Conservation (phyloP, 1,140 invertebrate genomes). For the Heliothis virescens region DNA sequence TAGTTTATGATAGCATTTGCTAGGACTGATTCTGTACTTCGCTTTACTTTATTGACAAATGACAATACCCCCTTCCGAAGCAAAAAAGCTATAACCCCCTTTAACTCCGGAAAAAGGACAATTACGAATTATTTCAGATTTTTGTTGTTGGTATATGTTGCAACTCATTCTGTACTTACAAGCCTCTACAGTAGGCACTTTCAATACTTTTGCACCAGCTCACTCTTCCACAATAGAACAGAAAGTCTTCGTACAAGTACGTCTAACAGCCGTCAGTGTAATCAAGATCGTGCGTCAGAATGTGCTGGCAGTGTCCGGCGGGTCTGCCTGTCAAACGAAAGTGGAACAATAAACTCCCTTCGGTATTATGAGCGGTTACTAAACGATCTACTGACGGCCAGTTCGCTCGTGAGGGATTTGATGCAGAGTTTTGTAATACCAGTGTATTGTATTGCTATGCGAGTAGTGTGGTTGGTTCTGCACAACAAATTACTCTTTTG, state of each 20-base stretch:
- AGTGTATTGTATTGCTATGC: background rate
- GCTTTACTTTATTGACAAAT: no score
- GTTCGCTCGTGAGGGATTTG: constrained; percentile 15
- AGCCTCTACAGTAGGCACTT: no score
- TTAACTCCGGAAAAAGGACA: no score
- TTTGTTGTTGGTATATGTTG: no score
- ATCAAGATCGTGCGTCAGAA: constrained; percentile 2
- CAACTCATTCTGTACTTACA: no score
- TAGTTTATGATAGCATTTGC: no score
- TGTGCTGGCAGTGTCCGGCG: background rate
- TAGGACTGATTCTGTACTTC: no score
- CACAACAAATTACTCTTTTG: background rate
- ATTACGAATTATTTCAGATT: no score
- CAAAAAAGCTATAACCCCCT: no score
- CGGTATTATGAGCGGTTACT: constrained; percentile 9
- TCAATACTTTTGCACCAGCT: no score
- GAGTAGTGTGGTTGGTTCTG: background rate
- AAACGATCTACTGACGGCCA: constrained; percentile 3
- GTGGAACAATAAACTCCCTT: constrained; percentile 18
- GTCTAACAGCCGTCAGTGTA: background rate
- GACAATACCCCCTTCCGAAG: no score
- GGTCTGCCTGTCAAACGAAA: constrained; percentile 16
- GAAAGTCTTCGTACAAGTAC: background rate
- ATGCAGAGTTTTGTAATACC: constrained; percentile 5
- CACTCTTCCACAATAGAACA: no score